Evolutionary conservation across 2,113 vertebrate species (phyloP).

Genomic region (Polypterus bichir): DNA sequence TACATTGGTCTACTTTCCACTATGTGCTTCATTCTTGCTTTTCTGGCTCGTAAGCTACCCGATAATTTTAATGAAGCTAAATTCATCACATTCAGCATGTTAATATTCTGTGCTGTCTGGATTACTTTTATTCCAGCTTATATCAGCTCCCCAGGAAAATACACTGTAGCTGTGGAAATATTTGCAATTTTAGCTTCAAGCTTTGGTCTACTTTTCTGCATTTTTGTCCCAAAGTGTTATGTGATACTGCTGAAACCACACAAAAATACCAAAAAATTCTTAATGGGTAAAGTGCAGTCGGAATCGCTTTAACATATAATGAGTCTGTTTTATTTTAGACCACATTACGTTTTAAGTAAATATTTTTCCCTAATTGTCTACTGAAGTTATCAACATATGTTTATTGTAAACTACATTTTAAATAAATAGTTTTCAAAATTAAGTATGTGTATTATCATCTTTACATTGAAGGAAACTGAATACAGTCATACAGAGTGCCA

Average conservation of each 20-base stretch:
- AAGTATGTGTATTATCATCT: too few relatives aligned
- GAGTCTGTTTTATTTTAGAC: too few relatives aligned
- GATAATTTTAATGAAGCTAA: conserved; percentile 39
- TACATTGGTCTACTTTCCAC: conserved; percentile 29
- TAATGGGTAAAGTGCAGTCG: conserved; percentile 25
- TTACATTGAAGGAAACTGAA: too few relatives aligned
- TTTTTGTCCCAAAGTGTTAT: conserved; percentile 35
- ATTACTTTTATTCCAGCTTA: conserved; percentile 35
- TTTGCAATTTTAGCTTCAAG: conserved; percentile 35
- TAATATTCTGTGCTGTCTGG: conserved; percentile 37
- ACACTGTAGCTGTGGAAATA: conserved; percentile 33
- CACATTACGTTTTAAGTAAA: too few relatives aligned
- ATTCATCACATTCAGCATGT: conserved; percentile 36
- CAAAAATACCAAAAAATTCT: conserved; percentile 30
- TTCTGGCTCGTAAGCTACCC: conserved; percentile 31
- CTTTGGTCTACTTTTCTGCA: conserved; percentile 29
- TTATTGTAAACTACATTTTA: too few relatives aligned
- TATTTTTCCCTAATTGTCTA: too few relatives aligned
- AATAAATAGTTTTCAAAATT: too few relatives aligned
- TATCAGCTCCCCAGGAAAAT: conserved; percentile 34
- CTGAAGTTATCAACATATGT: too few relatives aligned
- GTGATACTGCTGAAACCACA: conserved; percentile 35
- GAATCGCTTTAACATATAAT: conserved; percentile 2
- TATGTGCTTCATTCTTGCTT: conserved; percentile 27
- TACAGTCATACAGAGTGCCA: too few relatives aligned